Conservation (phyloP, 2,888 invertebrate species). For the Diloba caeruleocephala region DNA sequence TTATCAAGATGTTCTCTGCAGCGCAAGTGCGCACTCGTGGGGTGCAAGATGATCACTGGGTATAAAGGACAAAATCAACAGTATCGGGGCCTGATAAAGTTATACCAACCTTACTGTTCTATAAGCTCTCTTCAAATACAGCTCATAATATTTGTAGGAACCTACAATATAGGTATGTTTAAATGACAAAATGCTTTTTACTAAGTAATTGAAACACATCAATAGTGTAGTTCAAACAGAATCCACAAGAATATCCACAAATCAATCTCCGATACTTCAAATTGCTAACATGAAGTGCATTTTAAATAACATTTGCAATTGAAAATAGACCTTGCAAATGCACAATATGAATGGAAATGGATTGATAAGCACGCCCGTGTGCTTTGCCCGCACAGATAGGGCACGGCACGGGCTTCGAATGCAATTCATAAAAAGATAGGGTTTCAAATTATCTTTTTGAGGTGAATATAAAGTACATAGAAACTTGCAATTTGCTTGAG, state of each 20-base stretch:
- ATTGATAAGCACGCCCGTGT: constrained; percentile 9
- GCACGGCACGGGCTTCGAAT: constrained; percentile 22
- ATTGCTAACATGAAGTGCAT: constrained; percentile 27
- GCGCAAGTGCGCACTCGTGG: no score
- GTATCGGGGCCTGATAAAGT: no score
- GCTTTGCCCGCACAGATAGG: constrained; percentile 14
- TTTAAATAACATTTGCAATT: constrained; percentile 30
- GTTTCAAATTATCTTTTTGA: constrained; percentile 31
- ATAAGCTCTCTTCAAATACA: no score
- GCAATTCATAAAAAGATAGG: constrained; percentile 26
- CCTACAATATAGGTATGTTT: no score
- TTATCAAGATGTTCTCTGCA: no score
- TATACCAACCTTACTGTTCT: no score
- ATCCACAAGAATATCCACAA: constrained; percentile 36
- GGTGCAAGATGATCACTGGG: no score
- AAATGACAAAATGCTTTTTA: constrained; percentile 33
- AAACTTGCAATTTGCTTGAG: not conserved
- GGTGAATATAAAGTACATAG: constrained; percentile 6
- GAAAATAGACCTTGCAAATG: constrained; percentile 26
- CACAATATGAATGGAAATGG: constrained; percentile 41
- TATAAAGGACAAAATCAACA: no score
- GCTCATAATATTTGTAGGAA: no score
- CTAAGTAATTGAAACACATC: constrained; percentile 54
- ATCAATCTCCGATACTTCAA: constrained; percentile 50
- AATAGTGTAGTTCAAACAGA: constrained; percentile 20